phyloP scores from a whole-genome alignment of 2,797 vertebrate species.

The Melanotaenia maccullochi region DNA sequence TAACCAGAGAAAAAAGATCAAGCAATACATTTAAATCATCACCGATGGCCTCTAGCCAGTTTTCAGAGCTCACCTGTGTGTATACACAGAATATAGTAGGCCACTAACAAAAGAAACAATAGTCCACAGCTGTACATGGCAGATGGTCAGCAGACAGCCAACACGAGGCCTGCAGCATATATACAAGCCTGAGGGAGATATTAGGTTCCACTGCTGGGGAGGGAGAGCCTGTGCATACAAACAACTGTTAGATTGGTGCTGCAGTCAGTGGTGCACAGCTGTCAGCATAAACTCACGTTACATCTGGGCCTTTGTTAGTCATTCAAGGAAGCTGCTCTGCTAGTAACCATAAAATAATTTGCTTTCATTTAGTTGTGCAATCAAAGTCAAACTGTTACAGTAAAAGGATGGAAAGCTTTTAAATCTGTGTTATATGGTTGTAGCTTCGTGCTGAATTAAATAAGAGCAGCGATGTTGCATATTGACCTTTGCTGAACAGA shows the following conservation, averaged over 20 bases:
- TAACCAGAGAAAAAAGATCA: not conserved
- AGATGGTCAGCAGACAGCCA: not conserved
- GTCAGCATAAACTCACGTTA: not conserved
- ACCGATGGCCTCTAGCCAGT: not conserved
- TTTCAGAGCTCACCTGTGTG: not conserved
- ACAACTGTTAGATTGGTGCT: not conserved
- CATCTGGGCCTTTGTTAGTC: not conserved
- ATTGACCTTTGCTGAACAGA: too few species aligned
- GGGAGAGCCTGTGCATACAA: not conserved
- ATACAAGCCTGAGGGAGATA: not conserved
- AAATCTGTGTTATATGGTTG: not conserved
- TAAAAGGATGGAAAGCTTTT: not conserved
- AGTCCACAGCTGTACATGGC: not conserved
- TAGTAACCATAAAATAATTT: not conserved
- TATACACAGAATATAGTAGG: not conserved
- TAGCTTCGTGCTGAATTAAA: not conserved
- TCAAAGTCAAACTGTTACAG: not conserved
- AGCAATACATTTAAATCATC: not conserved
- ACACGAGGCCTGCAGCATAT: not conserved
- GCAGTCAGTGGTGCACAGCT: not conserved
- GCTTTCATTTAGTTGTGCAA: not conserved
- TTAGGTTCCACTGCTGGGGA: not conserved
- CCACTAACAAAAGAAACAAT: not conserved
- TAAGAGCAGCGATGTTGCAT: not conserved
- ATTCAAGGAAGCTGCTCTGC: not conserved